Evolutionary conservation across 2,888 invertebrate species (phyloP), one percentile per base, ranked within the genome.

Genomic region (Pharmacophagus antenor): DNA sequence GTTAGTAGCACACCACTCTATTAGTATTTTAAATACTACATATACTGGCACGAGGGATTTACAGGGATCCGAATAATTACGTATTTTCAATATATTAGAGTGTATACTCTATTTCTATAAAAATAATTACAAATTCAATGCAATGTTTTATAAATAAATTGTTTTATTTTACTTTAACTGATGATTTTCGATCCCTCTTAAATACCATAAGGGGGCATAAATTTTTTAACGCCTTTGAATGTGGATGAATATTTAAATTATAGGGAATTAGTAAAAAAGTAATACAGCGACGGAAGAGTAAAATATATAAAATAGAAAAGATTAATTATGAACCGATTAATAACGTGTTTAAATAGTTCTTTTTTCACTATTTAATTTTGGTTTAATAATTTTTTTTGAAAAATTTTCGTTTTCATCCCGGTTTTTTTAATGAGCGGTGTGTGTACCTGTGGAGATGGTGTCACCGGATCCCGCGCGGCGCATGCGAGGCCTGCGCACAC

Each of bases 401-500:
- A 31, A 15, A 1, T 15, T 12, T 7, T 31, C 15, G 5, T 37
- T 37, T 37, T 37, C 37, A 37, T n/a, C 37, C 37, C 15, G 4
- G 37, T 37, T 37, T 15, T n/a, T 37, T 37, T n/a, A 4, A 5
- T 1, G 15, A n/a, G 31, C 55, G 8, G 44, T 20, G 64, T 65
- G 37, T n/a, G 72, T 59, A 91, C 91, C 91, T 87, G 92, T 93
- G 70, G 93, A 93, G 74, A 93, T 87, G 70, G 93, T 94, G 79
- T 94, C 94, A 70, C 93, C 93, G 72, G 94, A 94, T 70, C 93
- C 95, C 64, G 91, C 86, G 71, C 93, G 92, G 78, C 93, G 92
- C 77, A 93, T 87, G 91, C 69, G 76, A 70, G 93, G 92, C 73
- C 95, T 93, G 76, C 95, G 94, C 82, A 97, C 93, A 85, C 97